phyloP scores from a whole-genome alignment of 2,888 invertebrate genomes.

The Ypsolopha sequella region DNA sequence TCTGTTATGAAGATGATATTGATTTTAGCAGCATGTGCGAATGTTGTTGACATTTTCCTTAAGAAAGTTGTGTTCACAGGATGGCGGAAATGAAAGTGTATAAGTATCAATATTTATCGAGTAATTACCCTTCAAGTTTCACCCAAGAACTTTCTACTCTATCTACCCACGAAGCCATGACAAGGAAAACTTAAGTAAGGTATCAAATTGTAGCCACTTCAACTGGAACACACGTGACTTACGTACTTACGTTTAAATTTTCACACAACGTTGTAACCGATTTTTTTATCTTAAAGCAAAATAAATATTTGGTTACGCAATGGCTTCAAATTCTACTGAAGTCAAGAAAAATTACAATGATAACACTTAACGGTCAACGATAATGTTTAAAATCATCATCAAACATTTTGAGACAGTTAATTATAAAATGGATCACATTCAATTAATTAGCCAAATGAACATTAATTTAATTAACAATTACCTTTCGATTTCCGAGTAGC shows the following conservation, averaged over 20 bases:
- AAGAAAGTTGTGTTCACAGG: conserved; percentile 21
- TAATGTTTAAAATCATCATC: no score
- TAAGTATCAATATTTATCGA: conserved; percentile 37
- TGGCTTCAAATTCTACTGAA: no score
- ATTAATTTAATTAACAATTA: conserved; percentile 38
- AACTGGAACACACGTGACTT: conserved; percentile 5
- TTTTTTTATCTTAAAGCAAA: no score
- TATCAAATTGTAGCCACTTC: conserved; percentile 2
- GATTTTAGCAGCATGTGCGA: background rate
- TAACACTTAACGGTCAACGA: no score
- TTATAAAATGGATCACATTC: no score
- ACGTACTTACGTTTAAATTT: conserved; percentile 8
- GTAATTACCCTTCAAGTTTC: conserved; percentile 16
- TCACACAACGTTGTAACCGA: background rate
- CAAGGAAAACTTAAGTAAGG: conserved; percentile 10
- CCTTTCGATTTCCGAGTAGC: conserved; percentile 58
- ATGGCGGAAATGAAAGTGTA: conserved; percentile 33
- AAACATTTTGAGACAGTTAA: no score
- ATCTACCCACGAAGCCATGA: background rate
- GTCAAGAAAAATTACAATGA: no score
- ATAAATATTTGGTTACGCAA: no score
- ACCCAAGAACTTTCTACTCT: conserved; percentile 35
- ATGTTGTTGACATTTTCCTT: conserved; percentile 15
- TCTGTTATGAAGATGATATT: no score
- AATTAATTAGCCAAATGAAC: background rate